Percentiles rank a stretch among this genome's conserved stretches.
Evolutionary conservation across 2,113 vertebrate species (phyloP).

Genomic region (Psophia crepitans): DNA sequence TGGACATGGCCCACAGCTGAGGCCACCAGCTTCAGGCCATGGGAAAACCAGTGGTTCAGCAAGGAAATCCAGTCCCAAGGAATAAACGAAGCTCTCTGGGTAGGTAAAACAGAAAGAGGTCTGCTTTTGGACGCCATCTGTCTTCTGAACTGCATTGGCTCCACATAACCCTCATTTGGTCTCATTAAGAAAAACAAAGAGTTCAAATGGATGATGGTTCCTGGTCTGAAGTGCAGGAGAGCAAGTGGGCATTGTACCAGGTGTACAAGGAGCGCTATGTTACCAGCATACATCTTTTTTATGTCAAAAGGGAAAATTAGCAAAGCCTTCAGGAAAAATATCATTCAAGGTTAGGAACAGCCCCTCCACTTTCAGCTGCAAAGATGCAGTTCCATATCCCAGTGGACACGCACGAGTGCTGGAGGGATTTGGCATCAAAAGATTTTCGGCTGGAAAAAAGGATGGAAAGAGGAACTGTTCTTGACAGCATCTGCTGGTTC

Average conservation of each 20-base stretch:
- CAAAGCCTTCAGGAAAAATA: neutral
- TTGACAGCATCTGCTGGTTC: neutral
- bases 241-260: fast-evolving
- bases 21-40: neutral
- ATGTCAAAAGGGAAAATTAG: neutral
- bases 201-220: neutral
- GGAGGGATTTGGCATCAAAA: neutral
- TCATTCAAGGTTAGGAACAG: neutral
- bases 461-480: neutral
- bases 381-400: neutral
- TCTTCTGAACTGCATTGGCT: neutral
- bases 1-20: fast-evolving
- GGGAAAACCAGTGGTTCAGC: neutral
- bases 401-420: fast-evolving
- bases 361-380: neutral
- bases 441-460: neutral
- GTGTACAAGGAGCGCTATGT: neutral
- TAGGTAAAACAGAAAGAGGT: neutral
- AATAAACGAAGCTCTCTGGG: neutral
- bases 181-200: neutral
- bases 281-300: neutral
- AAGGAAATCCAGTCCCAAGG: neutral
- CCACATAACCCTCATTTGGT: neutral
- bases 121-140: neutral
- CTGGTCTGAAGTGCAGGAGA: neutral